A percentile compares a stretch with the other conserved stretches of the same genome.
Evolutionary conservation across 2,113 vertebrate species (phyloP).

Genomic region (Synodontis membranacea): DNA sequence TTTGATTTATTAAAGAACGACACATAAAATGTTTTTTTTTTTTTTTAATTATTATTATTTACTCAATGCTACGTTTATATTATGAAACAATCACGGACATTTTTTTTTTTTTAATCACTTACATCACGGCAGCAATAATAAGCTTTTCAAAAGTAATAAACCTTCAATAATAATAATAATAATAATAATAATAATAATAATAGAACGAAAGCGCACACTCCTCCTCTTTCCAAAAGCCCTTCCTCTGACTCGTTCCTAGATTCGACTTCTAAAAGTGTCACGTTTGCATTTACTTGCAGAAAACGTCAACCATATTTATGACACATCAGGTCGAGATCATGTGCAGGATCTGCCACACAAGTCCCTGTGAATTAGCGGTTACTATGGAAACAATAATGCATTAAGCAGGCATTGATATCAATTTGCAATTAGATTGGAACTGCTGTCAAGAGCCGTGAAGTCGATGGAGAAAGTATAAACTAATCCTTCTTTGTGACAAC

Average conservation of each 20-base stretch:
- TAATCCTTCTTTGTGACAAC: slow-evolving; percentile 6
- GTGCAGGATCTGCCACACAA: not conserved
- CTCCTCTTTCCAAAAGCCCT: not conserved
- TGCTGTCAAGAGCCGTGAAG: not conserved
- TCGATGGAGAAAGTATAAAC: not conserved
- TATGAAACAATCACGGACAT: not conserved
- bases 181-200: not conserved
- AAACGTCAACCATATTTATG: not conserved
- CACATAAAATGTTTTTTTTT: too few species aligned
- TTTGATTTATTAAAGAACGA: not conserved
- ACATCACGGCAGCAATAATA: not conserved
- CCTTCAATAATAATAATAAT: not conserved
- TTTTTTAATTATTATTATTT: too few species aligned
- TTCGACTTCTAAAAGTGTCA: not conserved
- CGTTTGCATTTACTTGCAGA: not conserved
- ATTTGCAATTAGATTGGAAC: slow-evolving; percentile 4
- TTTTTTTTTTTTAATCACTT: not conserved
- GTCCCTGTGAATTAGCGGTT: not conserved
- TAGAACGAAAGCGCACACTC: not conserved
- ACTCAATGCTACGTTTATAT: not conserved
- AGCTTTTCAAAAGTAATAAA: not conserved
- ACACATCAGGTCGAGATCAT: too few species aligned
- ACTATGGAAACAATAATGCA: not conserved
- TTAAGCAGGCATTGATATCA: not conserved
- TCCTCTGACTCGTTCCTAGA: not conserved